Conservation (phyloP, 2,888 invertebrate genomes). For the Latheticus oryzae region DNA sequence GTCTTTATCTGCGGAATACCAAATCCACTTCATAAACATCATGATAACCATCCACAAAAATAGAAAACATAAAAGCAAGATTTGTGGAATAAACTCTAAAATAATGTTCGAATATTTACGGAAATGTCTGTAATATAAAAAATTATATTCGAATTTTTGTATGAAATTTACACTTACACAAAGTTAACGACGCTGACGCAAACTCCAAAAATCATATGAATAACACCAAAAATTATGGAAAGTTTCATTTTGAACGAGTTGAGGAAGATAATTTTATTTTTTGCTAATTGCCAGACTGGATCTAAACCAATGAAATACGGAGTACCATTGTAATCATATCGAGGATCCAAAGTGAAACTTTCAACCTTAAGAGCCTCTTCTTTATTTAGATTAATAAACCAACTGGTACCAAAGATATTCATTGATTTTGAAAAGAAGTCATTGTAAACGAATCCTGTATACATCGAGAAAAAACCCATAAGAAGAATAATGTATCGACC, state of each 20-base stretch:
- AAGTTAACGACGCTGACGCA: constrained; percentile 83
- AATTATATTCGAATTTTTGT: background rate
- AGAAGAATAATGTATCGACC: constrained; percentile 83
- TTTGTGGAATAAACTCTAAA: constrained; percentile 90
- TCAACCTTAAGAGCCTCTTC: constrained; percentile 48
- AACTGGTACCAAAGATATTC: constrained; percentile 78
- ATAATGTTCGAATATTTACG: constrained; percentile 75
- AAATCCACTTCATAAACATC: constrained; percentile 92
- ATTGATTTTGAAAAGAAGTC: constrained; percentile 82
- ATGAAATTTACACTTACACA: too few relatives aligned
- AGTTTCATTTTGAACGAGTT: constrained; percentile 98
- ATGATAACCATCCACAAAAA: constrained; percentile 93
- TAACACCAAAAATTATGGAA: constrained; percentile 92
- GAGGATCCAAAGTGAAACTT: constrained; percentile 65
- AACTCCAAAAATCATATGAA: constrained; percentile 96
- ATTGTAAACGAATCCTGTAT: constrained; percentile 83
- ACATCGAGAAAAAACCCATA: constrained; percentile 83
- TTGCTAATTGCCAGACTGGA: constrained; percentile 78
- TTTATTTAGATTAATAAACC: constrained; percentile 63
- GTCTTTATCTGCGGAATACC: constrained; percentile 70
- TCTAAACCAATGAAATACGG: constrained; percentile 81
- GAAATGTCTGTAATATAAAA: constrained; percentile 70
- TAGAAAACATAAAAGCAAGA: constrained; percentile 86
- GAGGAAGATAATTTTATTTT: constrained; percentile 93
- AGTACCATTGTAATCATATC: constrained; percentile 60